Conservation (phyloP, 2,888 invertebrate species). For the Ferdinandea cuprea region DNA sequence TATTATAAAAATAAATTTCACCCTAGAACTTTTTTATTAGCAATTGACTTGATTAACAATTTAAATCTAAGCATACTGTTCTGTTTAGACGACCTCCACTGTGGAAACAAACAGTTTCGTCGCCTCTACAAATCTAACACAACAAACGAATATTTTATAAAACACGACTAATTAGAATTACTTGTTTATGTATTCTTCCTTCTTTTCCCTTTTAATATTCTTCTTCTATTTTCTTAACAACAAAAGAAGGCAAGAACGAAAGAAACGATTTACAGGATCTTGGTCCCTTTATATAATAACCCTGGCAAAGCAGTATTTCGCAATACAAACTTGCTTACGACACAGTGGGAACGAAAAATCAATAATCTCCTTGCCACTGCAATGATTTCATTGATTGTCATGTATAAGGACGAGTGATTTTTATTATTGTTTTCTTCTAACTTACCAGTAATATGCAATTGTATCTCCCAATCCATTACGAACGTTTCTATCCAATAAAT, state of each 20-base stretch:
- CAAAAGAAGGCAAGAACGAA: neutral
- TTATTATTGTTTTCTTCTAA: too few species aligned
- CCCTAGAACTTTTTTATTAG: too few species aligned
- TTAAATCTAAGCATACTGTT: too few species aligned
- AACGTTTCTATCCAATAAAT: constrained; percentile 95
- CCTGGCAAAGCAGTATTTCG: constrained; percentile 5
- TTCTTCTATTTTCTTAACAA: neutral
- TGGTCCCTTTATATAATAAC: neutral
- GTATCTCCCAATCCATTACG: constrained; percentile 94
- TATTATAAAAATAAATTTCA: too few species aligned
- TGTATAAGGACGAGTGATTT: neutral
- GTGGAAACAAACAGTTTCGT: constrained; percentile 5
- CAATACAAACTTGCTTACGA: constrained; percentile 40
- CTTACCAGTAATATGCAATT: constrained; percentile 97
- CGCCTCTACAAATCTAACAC: neutral
- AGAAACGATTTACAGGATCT: neutral
- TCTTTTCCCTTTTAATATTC: neutral
- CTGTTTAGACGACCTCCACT: constrained; percentile 1
- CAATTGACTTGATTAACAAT: too few species aligned
- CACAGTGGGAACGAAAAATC: constrained; percentile 33
- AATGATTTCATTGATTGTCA: constrained; percentile 18
- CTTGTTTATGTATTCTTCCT: neutral
- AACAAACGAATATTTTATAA: neutral
- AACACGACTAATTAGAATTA: neutral
- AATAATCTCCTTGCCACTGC: constrained; percentile 20